Evolutionary conservation across 2,797 vertebrate species (phyloP).

Genomic region (Loris lydekkerianus): DNA sequence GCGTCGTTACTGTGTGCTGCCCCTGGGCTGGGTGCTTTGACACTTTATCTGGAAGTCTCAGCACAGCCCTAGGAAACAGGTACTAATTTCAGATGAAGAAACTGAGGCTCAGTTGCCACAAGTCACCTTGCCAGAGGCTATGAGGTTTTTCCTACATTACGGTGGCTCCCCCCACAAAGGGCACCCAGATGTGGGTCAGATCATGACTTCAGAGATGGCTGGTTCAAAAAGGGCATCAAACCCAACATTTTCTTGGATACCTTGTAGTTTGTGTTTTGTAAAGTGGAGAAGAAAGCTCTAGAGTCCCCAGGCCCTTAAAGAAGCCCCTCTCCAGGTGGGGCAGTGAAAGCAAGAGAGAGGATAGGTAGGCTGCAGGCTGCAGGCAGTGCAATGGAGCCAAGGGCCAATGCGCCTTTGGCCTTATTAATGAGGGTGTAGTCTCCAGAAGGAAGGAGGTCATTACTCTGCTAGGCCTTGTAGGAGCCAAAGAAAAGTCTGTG

Average conservation of each 20-base stretch:
- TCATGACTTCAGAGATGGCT: not conserved
- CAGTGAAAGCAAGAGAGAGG: not conserved
- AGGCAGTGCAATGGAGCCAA: not conserved
- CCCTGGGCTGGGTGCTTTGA: not conserved
- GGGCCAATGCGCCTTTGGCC: not conserved
- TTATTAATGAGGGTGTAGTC: not conserved
- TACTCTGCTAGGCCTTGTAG: not conserved
- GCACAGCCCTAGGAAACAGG: not conserved
- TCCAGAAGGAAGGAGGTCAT: not conserved
- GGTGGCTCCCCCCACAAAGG: not conserved
- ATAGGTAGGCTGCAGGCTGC: not conserved
- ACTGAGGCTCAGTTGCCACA: not conserved
- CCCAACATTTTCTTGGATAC: not conserved
- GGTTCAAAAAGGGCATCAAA: not conserved
- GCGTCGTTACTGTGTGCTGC: fast-evolving
- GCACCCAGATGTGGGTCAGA: not conserved
- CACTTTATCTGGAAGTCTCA: not conserved
- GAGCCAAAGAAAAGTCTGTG: not conserved
- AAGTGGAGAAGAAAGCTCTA: not conserved
- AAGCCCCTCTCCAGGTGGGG: not conserved
- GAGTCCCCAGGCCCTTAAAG: not conserved
- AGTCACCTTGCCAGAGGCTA: not conserved
- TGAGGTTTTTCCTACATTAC: not conserved
- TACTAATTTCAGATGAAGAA: not conserved
- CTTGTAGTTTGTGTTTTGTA: not conserved